Conservation (phyloP, 2,888 invertebrate genomes). For the Andrena hattorfiana region DNA sequence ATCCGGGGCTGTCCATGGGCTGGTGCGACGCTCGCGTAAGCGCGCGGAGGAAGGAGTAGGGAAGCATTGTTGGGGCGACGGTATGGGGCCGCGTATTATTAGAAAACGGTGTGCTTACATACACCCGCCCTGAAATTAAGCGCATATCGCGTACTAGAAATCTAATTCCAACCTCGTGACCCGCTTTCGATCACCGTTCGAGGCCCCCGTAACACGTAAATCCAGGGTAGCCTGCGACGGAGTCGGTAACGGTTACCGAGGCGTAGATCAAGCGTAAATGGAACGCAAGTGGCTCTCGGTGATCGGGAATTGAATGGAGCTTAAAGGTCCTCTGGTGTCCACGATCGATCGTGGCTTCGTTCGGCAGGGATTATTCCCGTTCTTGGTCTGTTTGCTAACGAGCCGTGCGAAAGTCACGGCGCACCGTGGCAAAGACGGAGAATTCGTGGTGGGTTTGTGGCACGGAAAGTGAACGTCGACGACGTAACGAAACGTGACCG, state of each 20-base stretch:
- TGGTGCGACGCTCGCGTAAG: slow-evolving; percentile 2
- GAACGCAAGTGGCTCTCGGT: no score
- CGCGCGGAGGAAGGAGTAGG: slow-evolving; percentile 20
- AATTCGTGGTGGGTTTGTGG: background rate
- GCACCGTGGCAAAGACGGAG: background rate
- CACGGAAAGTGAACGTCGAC: background rate
- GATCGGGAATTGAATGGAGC: no score
- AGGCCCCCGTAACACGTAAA: slow-evolving; percentile 12
- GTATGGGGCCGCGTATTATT: slow-evolving; percentile 66
- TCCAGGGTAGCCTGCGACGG: background rate
- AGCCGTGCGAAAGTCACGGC: background rate
- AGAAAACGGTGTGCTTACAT: slow-evolving; percentile 61
- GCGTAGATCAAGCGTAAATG: background rate
- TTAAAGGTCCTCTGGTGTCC: background rate
- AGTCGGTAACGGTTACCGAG: background rate
- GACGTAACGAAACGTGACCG: slow-evolving; percentile 21
- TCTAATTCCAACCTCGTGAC: slow-evolving; percentile 69
- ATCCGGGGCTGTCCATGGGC: slow-evolving; percentile 12
- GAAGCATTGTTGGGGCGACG: slow-evolving; percentile 59
- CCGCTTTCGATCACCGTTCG: slow-evolving; percentile 10
- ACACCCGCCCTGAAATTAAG: slow-evolving; percentile 67
- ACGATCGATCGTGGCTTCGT: background rate
- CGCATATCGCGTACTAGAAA: slow-evolving; percentile 74
- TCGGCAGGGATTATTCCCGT: slow-evolving; percentile 12
- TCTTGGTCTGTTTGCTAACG: background rate